Evolutionary conservation across 1,140 invertebrate species (phyloP), one percentile per base, ranked within the genome.

Genomic region (Coenobita brevimanus): DNA sequence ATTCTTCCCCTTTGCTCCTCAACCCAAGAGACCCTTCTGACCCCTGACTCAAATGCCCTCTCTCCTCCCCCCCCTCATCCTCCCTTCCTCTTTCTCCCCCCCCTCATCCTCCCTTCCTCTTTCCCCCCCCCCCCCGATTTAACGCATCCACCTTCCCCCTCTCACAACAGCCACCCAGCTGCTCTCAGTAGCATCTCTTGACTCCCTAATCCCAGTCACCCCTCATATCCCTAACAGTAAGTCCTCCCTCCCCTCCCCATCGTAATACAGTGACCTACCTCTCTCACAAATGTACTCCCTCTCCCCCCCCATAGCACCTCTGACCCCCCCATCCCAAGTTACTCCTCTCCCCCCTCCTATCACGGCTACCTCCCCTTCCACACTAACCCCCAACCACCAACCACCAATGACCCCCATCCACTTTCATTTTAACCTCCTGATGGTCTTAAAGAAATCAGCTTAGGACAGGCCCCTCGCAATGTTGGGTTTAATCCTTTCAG

Each of bases 151-250:
- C 30, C 2, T 46, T 38, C 54, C 71, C 38, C 41, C 36, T 75
- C 10, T 50, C 43, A 13, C 27, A 13, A 8, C 64, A 67, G 27
- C 10, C 13, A 10, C 24, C 36, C 69, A 36, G 17, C 36, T 21
- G 24, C 6, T n/a, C 17, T n/a, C 4, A 27, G 13, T 36, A 36
- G 3, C 36, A n/a, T n/a, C 69, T 73, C 69, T 21, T 38, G n/a
- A 21, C 69, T 73, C 69, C 36, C 21, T 73, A 24, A 33, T 73
- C 69, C 24, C 36, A 43, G 36, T 78, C 75, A n/a, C 75, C 75
- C 21, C 43, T 46, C 75, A 17, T 43, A 43, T 43, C 75, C 36
- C 36, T 78, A 36, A 27, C 43, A 27, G 41, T n/a, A 15, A 24
- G 13, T 27, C 50, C 54, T n/a, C 50, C 38, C 41, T 1, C 36